These are phyloP conservation scores for Rhyacophila evoluta DNA, from an alignment of 2,888 invertebrate genomes.

Conservation along the genomic window DNA sequence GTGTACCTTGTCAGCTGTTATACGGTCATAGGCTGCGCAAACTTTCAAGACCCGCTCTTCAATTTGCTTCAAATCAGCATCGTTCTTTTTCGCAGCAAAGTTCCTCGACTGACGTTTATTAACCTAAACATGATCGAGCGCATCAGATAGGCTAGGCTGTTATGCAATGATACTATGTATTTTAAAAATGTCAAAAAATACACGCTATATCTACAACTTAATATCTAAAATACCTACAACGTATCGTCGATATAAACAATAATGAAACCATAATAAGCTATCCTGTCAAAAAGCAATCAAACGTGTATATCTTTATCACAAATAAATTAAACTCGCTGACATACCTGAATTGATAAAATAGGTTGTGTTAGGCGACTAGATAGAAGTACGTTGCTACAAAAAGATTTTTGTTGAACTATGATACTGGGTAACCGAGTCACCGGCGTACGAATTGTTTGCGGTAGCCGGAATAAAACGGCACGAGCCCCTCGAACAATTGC, in stretches of 20 bases:
- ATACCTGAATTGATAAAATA: constrained; percentile 43
- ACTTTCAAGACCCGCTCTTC: constrained; percentile 88
- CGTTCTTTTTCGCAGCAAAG: constrained; percentile 1
- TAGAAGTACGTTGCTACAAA: constrained; percentile 28
- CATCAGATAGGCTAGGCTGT: neutral
- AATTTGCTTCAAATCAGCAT: constrained; percentile 74
- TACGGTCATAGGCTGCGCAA: constrained; percentile 90
- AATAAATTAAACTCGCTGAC: neutral
- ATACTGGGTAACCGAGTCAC: constrained; percentile 65
- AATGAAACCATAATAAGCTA: neutral
- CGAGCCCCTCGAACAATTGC: constrained; percentile 66
- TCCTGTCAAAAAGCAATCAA: neutral
- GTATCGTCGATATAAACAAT: neutral
- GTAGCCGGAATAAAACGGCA: constrained; percentile 58
- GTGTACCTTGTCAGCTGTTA: constrained; percentile 85
- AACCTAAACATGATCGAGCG: constrained; percentile 62
- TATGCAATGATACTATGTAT: neutral
- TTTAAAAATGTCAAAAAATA: constrained; percentile 12
- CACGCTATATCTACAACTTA: neutral
- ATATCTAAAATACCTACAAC: neutral
- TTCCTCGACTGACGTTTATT: constrained; percentile 34
- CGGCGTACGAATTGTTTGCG: constrained; percentile 62
- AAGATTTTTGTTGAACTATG: constrained; percentile 62
- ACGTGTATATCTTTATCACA: neutral
- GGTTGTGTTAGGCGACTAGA: constrained; percentile 27